A percentile compares a stretch with the other conserved stretches of the same genome.
phyloP scores from a whole-genome alignment of 2,113 vertebrate species.

The Chaetura pelagica region DNA sequence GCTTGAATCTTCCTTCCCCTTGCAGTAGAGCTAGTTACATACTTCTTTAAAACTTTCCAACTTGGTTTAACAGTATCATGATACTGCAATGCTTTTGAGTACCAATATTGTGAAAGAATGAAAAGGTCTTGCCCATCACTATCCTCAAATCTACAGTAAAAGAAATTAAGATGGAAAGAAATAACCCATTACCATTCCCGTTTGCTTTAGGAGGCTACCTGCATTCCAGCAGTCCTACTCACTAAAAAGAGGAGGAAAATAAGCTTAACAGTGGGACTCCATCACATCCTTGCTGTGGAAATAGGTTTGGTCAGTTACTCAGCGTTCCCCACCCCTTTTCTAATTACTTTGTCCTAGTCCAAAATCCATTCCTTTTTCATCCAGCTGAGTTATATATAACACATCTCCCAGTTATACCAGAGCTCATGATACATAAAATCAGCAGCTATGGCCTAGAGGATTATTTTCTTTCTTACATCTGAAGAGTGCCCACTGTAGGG shows the following conservation, averaged over 20 bases:
- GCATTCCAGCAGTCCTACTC: not conserved
- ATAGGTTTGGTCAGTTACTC: not conserved
- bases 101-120: not conserved
- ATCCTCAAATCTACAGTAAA: not conserved
- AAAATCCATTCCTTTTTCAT: not conserved
- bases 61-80: not conserved
- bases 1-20: not conserved
- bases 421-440: not conserved
- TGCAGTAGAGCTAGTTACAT: not conserved
- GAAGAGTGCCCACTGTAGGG: not conserved
- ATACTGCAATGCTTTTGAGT: not conserved
- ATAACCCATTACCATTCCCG: not conserved
- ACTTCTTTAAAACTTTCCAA: not conserved
- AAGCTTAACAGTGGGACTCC: not conserved
- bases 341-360: not conserved
- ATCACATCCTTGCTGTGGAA: not conserved
- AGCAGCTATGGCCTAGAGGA: not conserved
- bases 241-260: not conserved
- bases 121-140: not conserved
- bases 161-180: not conserved
- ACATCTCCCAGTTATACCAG: not conserved
- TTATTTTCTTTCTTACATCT: not conserved
- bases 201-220: not conserved
- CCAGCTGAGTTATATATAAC: not conserved
- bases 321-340: not conserved